Evolutionary conservation across 2,888 invertebrate species (phyloP), one percentile per base, ranked within the genome.

Genomic region (Notodonta ziczac): DNA sequence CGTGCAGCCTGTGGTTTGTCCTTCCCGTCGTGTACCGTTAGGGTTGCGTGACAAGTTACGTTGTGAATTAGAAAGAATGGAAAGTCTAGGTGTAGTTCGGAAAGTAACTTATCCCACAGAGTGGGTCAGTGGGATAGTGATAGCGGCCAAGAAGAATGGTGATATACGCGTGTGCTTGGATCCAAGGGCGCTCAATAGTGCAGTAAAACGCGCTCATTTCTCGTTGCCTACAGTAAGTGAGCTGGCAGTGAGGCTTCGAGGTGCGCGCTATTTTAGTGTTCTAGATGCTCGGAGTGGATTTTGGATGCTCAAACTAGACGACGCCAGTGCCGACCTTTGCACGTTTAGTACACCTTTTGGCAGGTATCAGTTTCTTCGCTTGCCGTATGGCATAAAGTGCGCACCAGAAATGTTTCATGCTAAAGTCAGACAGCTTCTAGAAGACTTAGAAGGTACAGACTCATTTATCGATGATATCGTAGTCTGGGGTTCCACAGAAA

Each of bases 101-200:
- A 61, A 61, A 48, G 61, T 61, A 7, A 16, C 60, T 10, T 67
- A 71, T 32, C 68, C 70, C 1, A 69, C 69, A 7, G 56, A 60
- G 4, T 72, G 77, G 70, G 70, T 69, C 0, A 72, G 73, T 55
- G 65, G 72, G 14, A 69, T 76, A 10, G 73, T 76, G 5, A 14
- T 76, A 10, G 71, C 63, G 0, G 71, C 70, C 5, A 74, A 58
- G 39, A 61, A 58, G 48, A 35, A 57, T 13, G 50, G 51, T n/a
- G 35, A 24, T 13, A n/a, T 53, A 13, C 32, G 53, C 4, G 13
- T 53, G 9, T 53, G 53, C 53, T 13, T 72, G 5, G 70, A 72
- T 40, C 73, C 70, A 13, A 57, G 68, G 14, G 61, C 63, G 5
- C 53, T 69, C 0, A 63, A 65, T 32, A 10, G 53, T 8, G 69